Evolutionary conservation across 2,797 vertebrate species (phyloP), one percentile per base, ranked within the genome.

Genomic region (Caiman crocodilus): DNA sequence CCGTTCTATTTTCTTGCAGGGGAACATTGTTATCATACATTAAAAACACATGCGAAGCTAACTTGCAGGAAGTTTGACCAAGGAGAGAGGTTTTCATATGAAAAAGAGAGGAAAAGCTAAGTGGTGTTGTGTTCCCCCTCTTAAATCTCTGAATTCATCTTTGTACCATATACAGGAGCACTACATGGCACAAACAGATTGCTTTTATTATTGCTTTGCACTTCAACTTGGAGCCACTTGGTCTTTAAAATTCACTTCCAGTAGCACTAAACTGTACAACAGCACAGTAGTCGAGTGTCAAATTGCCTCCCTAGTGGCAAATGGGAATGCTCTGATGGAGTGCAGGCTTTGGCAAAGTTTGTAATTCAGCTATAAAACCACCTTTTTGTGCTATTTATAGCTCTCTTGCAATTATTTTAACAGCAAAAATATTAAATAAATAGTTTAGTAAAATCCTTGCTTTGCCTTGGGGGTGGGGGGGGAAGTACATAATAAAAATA

Each of bases 221-320:
- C 55, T n/a, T 74, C 28, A 35, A 71, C 15, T 26, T 2, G 11
- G 23, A 18, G 21, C 16, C 71, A 2, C 0, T 16, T 35, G 64
- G 13, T 61, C 59, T 58, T 76, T 21, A 32, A 21, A 61, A 14
- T 10, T 13, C 28, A 15, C 64, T 13, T 21, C 9, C 35, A 10
- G 1, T 2, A n/a, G 69, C 4, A 30, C 71, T 21, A 74, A 55
- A 28, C 23, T 50, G 12, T 73, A 5, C 16, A 17, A 2, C 0
- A 5, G 64, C 32, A 25, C 14, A 20, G 57, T 16, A 6, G 20
- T 32, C 42, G 20, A 14, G 16, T 3, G 42, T 5, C 69, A 61
- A 1, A 0, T 1, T 0, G 0, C 59, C 20, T 8, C 30, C 57
- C 28, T 32, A 2, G 25, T 1, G 2, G 77, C 64, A 17, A 16